Conservation (phyloP, 1,140 invertebrate genomes). For the Diorhabda sublineata region DNA sequence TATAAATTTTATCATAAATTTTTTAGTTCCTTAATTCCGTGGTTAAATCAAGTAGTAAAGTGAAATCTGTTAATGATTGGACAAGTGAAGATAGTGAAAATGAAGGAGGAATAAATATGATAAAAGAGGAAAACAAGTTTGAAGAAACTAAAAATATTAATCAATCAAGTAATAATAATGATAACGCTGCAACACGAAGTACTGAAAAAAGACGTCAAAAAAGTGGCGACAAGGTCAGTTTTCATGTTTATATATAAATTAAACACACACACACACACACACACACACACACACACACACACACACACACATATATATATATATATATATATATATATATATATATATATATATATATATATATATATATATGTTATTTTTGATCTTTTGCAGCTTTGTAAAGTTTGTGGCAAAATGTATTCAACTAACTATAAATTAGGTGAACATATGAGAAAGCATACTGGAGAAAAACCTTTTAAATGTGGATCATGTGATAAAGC, state of each 20-base stretch:
- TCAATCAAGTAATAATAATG: neutral
- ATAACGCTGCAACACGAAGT: neutral
- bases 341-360: no score
- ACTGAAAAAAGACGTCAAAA: no score
- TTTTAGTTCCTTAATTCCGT: slow-evolving; percentile 18
- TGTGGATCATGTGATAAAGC: slow-evolving; percentile 69
- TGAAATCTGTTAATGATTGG: slow-evolving; percentile 6
- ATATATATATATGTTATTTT: no score
- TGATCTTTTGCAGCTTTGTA: slow-evolving; percentile 43
- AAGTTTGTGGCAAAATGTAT: slow-evolving; percentile 57
- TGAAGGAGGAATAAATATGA: neutral
- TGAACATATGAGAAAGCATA: slow-evolving; percentile 73
- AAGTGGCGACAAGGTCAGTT: no score
- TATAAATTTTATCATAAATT: neutral
- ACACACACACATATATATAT: no score
- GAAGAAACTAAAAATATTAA: neutral
- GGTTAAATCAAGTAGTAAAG: slow-evolving; percentile 8
- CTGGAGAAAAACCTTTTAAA: slow-evolving; percentile 71
- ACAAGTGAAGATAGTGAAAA: slow-evolving; percentile 8
- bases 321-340: no score
- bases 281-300: no score
- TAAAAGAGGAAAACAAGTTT: neutral
- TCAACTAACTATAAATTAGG: slow-evolving; percentile 63
- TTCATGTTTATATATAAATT: no score
- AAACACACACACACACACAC: no score